These are phyloP conservation scores for Austrolebias charrua DNA, from an alignment of 2,797 vertebrate species.

Conservation along the genomic window DNA sequence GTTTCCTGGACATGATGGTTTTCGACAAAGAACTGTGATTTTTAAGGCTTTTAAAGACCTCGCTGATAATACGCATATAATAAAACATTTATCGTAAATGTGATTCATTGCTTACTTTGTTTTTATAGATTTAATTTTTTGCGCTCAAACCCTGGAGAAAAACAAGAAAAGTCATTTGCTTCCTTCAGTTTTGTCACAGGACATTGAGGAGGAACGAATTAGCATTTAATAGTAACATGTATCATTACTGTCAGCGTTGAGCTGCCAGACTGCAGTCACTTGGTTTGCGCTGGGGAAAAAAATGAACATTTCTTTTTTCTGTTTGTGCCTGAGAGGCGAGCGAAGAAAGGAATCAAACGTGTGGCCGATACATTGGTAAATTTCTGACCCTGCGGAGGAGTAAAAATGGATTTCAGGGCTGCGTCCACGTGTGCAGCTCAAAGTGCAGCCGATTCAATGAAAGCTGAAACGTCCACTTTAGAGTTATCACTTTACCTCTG, in stretches of 20 bases:
- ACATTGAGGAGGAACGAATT: slow-evolving; percentile 6
- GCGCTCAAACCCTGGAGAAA: slow-evolving; percentile 4
- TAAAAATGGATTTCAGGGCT: too few relatives aligned
- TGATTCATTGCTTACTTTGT: neutral
- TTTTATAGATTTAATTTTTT: neutral
- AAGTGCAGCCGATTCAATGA: too few relatives aligned
- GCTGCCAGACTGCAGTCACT: neutral
- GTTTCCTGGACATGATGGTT: slow-evolving; percentile 1
- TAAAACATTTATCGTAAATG: neutral
- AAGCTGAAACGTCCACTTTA: too few relatives aligned
- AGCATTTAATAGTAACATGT: slow-evolving; percentile 4
- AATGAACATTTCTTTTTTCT: neutral
- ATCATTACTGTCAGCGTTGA: slow-evolving; percentile 15
- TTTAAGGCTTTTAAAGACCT: neutral
- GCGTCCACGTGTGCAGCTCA: too few relatives aligned
- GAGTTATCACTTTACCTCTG: too few relatives aligned
- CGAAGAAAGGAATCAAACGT: too few relatives aligned
- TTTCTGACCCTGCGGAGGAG: neutral
- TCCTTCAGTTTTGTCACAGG: slow-evolving; percentile 4
- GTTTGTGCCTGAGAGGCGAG: neutral
- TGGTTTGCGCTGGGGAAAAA: neutral
- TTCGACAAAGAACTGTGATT: neutral
- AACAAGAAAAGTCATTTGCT: too few relatives aligned
- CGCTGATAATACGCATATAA: too few relatives aligned
- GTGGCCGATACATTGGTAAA: neutral